phyloP scores from a whole-genome alignment of 2,113 vertebrate species.

The Cyanistes caeruleus region DNA sequence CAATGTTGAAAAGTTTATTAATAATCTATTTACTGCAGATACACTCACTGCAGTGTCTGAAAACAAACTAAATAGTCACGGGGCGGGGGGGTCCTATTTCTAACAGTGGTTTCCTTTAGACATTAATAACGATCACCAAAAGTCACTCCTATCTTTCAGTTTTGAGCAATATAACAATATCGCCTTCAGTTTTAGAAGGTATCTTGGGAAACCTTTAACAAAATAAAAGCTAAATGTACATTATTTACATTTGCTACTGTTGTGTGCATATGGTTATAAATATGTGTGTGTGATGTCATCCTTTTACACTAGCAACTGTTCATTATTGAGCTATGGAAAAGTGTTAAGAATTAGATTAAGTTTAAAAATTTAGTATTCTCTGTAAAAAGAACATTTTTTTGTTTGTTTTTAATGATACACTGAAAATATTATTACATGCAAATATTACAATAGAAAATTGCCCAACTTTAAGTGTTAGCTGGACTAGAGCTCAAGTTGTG shows the following conservation, averaged over 20 bases:
- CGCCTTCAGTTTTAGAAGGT: neutral
- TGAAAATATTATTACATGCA: conserved; percentile 24
- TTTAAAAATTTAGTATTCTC: neutral
- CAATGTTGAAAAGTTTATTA: conserved; percentile 22
- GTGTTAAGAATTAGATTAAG: neutral
- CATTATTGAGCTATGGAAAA: neutral
- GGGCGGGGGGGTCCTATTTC: conserved; percentile 7
- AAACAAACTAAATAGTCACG: conserved; percentile 33
- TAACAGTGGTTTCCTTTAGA: conserved; percentile 53
- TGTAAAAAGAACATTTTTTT: neutral
- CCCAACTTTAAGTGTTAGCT: conserved; percentile 10
- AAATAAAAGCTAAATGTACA: neutral
- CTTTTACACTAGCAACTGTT: neutral
- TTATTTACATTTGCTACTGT: neutral
- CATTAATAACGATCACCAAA: neutral
- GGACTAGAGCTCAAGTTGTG: conserved; percentile 22
- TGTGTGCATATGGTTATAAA: neutral
- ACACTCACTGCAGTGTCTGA: conserved; percentile 3
- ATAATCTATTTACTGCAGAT: conserved; percentile 23
- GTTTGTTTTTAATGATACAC: neutral
- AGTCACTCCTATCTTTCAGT: conserved; percentile 17
- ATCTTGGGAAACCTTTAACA: neutral
- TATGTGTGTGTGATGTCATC: neutral
- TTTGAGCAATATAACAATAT: neutral
- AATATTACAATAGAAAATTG: conserved; percentile 22